Conservation (phyloP, 1,140 invertebrate species). For the Eriosoma lanigerum region DNA sequence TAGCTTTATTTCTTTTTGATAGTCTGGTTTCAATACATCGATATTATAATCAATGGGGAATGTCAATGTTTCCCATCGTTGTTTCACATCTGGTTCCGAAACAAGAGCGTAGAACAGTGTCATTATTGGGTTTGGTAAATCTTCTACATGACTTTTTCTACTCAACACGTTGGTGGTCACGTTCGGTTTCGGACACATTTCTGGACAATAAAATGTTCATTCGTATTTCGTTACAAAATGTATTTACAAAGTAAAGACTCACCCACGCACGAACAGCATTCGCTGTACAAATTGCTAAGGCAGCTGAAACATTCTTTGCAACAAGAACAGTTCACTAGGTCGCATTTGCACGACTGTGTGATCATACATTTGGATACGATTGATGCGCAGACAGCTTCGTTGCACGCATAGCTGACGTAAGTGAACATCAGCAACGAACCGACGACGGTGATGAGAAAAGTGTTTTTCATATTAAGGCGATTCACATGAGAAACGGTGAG, state of each 20-base stretch:
- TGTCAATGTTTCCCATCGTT: constrained; percentile 77
- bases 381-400: constrained; percentile 88
- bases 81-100: constrained; percentile 70
- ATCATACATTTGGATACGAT: constrained; percentile 95
- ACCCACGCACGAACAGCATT: constrained; percentile 96
- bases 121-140: constrained; percentile 77
- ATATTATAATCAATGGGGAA: constrained; percentile 73
- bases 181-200: constrained; percentile 86
- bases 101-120: constrained; percentile 81
- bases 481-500: too few relatives aligned
- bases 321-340: constrained; percentile 85
- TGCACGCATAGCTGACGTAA: constrained; percentile 62
- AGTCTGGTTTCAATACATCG: constrained; percentile 60
- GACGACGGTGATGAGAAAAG: constrained; percentile 29
- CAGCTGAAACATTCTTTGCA: constrained; percentile 91
- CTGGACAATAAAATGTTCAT: constrained; percentile 60
- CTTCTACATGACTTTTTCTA: constrained; percentile 84
- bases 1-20: constrained; percentile 67
- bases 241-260: too few relatives aligned
- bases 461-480: constrained; percentile 8
- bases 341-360: constrained; percentile 92
- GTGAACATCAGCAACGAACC: neutral
- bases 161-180: constrained; percentile 69
- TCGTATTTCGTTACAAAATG: too few relatives aligned
- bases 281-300: constrained; percentile 81